These are phyloP conservation scores for Columba guinea DNA, from an alignment of 2,797 vertebrate species.

Conservation along the genomic window DNA sequence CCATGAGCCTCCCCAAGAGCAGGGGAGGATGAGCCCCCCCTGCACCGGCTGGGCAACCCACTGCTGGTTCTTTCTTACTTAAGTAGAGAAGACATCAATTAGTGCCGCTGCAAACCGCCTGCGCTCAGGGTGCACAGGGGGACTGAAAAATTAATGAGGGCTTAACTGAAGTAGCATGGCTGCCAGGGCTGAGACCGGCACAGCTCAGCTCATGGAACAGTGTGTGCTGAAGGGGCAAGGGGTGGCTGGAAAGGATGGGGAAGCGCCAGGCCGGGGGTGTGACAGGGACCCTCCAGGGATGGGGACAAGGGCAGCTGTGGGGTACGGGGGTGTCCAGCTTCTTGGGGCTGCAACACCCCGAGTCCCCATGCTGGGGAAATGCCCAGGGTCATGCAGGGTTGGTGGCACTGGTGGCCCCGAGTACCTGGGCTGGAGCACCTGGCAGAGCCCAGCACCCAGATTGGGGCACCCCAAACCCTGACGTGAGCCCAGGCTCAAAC, in stretches of 20 bases:
- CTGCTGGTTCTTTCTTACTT: not conserved
- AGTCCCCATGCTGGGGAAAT: not conserved
- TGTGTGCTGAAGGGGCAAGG: not conserved
- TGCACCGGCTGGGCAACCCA: not conserved
- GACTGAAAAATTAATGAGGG: constrained; percentile 34
- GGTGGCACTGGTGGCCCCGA: fast-evolving
- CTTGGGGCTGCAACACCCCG: fast-evolving
- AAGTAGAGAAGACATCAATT: not conserved
- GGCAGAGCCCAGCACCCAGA: not conserved
- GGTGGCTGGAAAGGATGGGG: not conserved
- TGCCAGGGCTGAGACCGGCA: not conserved
- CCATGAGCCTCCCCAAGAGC: not conserved
- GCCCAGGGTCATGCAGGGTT: fast-evolving
- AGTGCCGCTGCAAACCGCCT: not conserved
- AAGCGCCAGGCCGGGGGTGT: not conserved
- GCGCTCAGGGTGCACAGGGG: not conserved
- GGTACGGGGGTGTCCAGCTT: not conserved
- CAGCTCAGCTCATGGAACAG: not conserved
- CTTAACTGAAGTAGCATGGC: not conserved
- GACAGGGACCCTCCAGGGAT: not conserved
- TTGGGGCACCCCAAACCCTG: not conserved
- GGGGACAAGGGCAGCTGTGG: fast-evolving
- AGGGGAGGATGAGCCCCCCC: fast-evolving
- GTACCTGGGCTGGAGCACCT: not conserved
- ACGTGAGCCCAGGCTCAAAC: fast-evolving